Evolutionary conservation across 2,888 invertebrate genomes (phyloP).

Genomic region (Harpalus rufipes): DNA sequence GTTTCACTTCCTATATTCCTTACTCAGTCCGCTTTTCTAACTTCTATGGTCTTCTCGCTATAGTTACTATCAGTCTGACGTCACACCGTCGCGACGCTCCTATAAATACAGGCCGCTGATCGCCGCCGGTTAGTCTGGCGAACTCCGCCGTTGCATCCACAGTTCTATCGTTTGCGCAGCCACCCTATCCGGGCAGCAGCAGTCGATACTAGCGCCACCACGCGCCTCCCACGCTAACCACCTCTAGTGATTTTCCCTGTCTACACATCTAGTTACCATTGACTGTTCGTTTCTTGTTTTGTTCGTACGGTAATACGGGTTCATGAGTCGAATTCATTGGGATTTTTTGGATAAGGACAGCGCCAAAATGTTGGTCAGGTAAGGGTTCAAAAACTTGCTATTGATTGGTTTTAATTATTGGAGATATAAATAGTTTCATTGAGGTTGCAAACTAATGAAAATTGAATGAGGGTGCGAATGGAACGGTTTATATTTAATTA

Average conservation of each 20-base stretch:
- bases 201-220: slow-evolving; percentile 50
- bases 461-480: not conserved
- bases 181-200: slow-evolving; percentile 4
- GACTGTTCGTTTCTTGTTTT: slow-evolving; percentile 41
- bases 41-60: not conserved
- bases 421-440: not conserved
- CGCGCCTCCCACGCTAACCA: slow-evolving; percentile 41
- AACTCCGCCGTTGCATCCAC: slow-evolving; percentile 1
- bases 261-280: slow-evolving; percentile 22
- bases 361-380: slow-evolving; percentile 66
- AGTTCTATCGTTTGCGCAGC: slow-evolving; percentile 16
- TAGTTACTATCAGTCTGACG: slow-evolving; percentile 23
- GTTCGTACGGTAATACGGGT: slow-evolving; percentile 39
- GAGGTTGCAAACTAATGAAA: not conserved
- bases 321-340: slow-evolving; percentile 63
- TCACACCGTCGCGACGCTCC: slow-evolving; percentile 57
- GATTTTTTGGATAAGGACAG: slow-evolving; percentile 66
- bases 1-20: not conserved
- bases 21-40: not conserved
- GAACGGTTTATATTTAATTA: not conserved
- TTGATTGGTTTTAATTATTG: not conserved
- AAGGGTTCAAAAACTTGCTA: not conserved
- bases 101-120: slow-evolving; percentile 51
- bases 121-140: slow-evolving; percentile 65
- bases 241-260: slow-evolving; percentile 65